These are phyloP conservation scores for Drosophila aldrichi DNA, from an alignment of 2,888 invertebrate species.

Conservation along the genomic window DNA sequence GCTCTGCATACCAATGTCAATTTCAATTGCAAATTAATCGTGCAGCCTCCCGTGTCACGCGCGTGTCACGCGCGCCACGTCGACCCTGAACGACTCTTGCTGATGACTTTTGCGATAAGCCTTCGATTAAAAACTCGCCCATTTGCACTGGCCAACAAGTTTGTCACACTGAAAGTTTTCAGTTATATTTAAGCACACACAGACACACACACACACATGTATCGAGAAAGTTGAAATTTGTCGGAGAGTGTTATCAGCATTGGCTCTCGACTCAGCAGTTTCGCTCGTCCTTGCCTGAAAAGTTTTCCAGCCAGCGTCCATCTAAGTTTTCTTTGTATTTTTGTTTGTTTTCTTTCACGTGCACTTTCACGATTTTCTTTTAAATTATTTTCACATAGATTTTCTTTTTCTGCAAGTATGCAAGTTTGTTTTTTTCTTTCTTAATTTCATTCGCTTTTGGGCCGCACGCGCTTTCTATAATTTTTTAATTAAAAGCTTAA, in stretches of 20 bases:
- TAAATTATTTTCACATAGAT: slow-evolving; percentile 3
- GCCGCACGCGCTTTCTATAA: slow-evolving; percentile 18
- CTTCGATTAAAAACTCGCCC: slow-evolving; percentile 60
- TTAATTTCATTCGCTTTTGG: slow-evolving; percentile 2
- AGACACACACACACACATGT: not conserved
- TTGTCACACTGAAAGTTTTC: not conserved
- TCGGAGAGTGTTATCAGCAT: slow-evolving; percentile 28
- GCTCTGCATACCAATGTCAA: slow-evolving; percentile 68
- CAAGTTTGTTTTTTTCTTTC: not conserved
- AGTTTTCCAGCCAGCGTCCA: slow-evolving; percentile 42
- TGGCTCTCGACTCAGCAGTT: slow-evolving; percentile 53
- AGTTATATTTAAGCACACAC: not conserved
- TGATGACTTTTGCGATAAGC: slow-evolving; percentile 57
- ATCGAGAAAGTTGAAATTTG: not conserved
- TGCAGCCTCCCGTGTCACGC: slow-evolving; percentile 32
- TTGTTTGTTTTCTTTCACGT: not conserved
- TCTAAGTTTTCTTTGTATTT: slow-evolving; percentile 2
- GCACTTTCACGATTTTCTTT: slow-evolving; percentile 3
- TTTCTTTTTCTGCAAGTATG: slow-evolving; percentile 21
- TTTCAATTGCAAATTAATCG: slow-evolving; percentile 75
- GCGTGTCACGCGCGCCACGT: slow-evolving; percentile 16
- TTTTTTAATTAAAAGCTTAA: slow-evolving; percentile 73
- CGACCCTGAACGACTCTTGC: slow-evolving; percentile 41
- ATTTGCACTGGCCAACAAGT: slow-evolving; percentile 22
- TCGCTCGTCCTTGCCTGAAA: slow-evolving; percentile 41